A percentile compares a stretch with the other conserved stretches of the same genome.
Conservation (phyloP, 2,888 invertebrate species). For the Tolmerus cingulatus region DNA sequence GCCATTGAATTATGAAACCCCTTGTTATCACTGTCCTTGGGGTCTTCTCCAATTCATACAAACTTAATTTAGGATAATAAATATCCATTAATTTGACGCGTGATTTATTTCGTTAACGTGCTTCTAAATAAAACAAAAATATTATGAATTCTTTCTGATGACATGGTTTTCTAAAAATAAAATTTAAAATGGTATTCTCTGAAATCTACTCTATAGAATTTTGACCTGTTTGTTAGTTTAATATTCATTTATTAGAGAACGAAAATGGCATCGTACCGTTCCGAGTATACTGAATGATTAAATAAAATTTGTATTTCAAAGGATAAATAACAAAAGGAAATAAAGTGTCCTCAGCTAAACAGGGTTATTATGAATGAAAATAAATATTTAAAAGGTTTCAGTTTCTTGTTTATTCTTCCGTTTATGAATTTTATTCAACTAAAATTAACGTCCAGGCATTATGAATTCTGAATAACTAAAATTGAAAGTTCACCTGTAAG, state of each 20-base stretch:
- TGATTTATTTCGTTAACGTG: too few species aligned
- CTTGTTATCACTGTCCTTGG: too few species aligned
- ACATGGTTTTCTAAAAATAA: background rate
- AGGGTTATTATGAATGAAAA: background rate
- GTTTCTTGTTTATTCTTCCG: background rate
- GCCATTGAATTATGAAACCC: too few species aligned
- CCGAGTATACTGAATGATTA: background rate
- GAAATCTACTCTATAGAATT: background rate
- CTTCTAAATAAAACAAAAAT: too few species aligned
- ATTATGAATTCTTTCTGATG: too few species aligned
- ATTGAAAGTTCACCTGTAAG: background rate
- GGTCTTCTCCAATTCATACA: too few species aligned
- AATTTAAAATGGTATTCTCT: background rate
- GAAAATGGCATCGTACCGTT: background rate
- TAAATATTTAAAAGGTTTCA: background rate
- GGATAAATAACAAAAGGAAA: background rate
- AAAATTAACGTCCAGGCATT: background rate
- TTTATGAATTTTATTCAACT: background rate
- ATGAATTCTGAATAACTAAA: background rate
- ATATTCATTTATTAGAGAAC: background rate
- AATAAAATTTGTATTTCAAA: background rate
- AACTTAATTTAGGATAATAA: too few species aligned
- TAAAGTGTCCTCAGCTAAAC: background rate
- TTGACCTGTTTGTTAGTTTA: background rate
- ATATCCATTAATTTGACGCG: too few species aligned